A percentile compares a stretch with the other conserved stretches of the same genome.
Conservation (phyloP, 2,113 vertebrate species). For the Ageneiosus marmoratus region DNA sequence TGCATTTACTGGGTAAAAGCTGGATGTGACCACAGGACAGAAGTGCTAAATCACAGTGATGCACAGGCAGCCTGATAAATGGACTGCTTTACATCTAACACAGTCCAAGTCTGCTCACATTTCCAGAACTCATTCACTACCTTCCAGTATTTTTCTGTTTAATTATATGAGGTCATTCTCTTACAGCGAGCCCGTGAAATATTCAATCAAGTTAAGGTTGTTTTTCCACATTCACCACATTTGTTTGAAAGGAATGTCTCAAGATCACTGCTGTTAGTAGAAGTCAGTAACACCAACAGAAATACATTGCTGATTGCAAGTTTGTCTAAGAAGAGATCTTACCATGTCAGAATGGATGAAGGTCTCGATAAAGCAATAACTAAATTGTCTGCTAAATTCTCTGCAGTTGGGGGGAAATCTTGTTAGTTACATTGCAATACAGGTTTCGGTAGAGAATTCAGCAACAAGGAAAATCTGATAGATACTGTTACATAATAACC, state of each 20-base stretch:
- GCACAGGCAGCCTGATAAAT: background rate
- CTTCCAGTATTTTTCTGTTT: background rate
- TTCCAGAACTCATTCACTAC: background rate
- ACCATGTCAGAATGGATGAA: background rate
- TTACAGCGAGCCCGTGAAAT: background rate
- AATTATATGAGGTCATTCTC: background rate
- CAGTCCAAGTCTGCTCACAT: background rate
- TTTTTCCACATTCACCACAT: slow-evolving; percentile 1
- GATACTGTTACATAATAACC: background rate
- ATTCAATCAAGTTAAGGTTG: background rate
- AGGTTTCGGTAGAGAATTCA: background rate
- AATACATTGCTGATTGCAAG: background rate
- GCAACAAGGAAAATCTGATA: background rate
- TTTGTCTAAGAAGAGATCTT: background rate
- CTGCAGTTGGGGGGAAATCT: background rate
- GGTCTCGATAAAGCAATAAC: background rate
- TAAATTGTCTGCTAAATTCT: background rate
- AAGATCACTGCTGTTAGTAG: background rate
- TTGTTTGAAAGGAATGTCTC: background rate
- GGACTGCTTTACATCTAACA: background rate
- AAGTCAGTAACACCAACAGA: background rate
- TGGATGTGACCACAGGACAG: background rate
- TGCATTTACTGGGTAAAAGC: background rate
- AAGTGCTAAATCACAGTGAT: background rate
- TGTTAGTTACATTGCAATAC: background rate